Percentiles rank a stretch among this genome's conserved stretches.
Evolutionary conservation across 1,140 invertebrate genomes (phyloP).

Genomic region (Aphaenogaster rudis): DNA sequence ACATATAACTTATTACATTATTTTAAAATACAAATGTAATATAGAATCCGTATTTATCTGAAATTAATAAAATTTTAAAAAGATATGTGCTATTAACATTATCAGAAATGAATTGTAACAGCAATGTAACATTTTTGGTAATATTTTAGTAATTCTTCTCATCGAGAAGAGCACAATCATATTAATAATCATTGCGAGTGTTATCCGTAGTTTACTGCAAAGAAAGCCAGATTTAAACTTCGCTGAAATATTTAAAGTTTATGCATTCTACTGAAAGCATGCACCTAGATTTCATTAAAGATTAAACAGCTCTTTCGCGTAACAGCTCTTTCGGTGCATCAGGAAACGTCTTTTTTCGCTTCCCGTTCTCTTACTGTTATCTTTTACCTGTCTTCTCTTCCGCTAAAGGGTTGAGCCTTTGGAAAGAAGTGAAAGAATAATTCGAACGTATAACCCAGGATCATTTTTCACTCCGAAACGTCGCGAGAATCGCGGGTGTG

Average conservation of each 20-base stretch:
- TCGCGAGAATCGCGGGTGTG: slow-evolving; percentile 57
- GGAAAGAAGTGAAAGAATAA: slow-evolving; percentile 40
- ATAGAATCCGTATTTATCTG: not conserved
- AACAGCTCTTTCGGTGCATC: not conserved
- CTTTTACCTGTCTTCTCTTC: not conserved
- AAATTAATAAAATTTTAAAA: not conserved
- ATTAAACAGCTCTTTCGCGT: not conserved
- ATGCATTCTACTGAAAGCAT: not conserved
- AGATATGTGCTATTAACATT: not conserved
- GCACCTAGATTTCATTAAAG: slow-evolving; percentile 8
- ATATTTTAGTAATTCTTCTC: not conserved
- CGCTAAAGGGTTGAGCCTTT: not conserved
- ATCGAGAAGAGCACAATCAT: not conserved
- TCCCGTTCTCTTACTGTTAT: not conserved
- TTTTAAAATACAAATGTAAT: not conserved
- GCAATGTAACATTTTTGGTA: not conserved
- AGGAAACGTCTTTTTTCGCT: not conserved
- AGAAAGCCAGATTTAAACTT: slow-evolving; percentile 4
- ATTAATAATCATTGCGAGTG: not conserved
- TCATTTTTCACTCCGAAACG: slow-evolving; percentile 65
- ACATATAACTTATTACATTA: not conserved
- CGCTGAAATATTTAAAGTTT: slow-evolving; percentile 31
- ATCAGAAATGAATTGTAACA: not conserved
- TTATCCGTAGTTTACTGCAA: not conserved
- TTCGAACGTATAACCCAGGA: slow-evolving; percentile 35